Base-by-base conservation (phyloP, 2,113 vertebrate genomes). In the Arvicanthis niloticus region DNA sequence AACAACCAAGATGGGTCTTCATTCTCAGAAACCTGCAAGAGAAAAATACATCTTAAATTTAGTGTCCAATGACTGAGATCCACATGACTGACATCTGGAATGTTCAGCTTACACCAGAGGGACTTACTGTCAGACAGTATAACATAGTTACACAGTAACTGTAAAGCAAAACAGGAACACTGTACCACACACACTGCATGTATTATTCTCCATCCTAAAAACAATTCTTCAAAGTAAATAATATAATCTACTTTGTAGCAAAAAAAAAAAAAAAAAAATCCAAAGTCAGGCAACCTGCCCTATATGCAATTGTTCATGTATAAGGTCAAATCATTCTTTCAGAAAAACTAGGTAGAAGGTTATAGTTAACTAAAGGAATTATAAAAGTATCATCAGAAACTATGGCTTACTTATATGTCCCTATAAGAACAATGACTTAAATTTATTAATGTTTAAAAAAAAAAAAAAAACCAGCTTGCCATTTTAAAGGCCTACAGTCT, bases 1-100 rank as follows among this genome's bases (percentile, higher is more conserved):
- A 62, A 88, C 78, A 81, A 92, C 19, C 65, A 91, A 91, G 10
- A 76, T 58, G 24, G 19, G 22, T 62, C 62, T 91, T 80, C 37
- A 26, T 37, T 60, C 82, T 92, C 81, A 53, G 72, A 81, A 88
- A 96, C 88, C 91, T 96, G 68, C 37, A n/a, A 76, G 86, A 93
- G 40, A 75, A 92, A 92, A 90, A 86, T 34, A 45, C 40, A 80
- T 85, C 17, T n/a, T 80, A 58, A 89, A 84, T 90, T 95, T 75
- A 95, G 76, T 68, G 11, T 37, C 58, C 58, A 85, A 89, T 91
- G 21, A 78, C 5, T 51, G 40, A 96, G 75, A 90, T 5, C 19
- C 62, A 29, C 26, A 73, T 56, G 53, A n/a, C 24, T 75, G 42
- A 45, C 7, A 53, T 58, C 21, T 89, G 40, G n/a, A 92, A 90